These are phyloP conservation scores for Poecilia picta DNA, from an alignment of 2,797 vertebrate genomes.

Conservation along the genomic window DNA sequence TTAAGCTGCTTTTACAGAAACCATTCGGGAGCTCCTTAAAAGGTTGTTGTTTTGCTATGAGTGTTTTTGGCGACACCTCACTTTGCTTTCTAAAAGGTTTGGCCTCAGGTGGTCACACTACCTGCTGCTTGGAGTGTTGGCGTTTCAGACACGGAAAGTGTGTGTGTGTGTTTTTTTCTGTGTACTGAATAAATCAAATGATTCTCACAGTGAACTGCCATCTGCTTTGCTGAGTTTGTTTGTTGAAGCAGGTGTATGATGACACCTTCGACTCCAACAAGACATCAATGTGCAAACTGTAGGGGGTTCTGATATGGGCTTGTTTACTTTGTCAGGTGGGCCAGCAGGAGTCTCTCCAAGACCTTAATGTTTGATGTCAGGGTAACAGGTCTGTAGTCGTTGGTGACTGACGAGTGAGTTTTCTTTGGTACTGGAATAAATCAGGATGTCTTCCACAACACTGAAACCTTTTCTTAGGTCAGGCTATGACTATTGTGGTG, in stretches of 20 bases:
- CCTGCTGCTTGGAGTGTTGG: not conserved
- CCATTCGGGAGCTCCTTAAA: constrained; percentile 51
- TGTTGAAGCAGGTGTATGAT: not conserved
- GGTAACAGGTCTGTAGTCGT: not conserved
- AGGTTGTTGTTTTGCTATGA: constrained; percentile 54
- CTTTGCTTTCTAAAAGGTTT: constrained; percentile 27
- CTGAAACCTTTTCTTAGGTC: not conserved
- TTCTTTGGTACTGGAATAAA: not conserved
- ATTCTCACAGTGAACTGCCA: not conserved
- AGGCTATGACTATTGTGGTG: not conserved
- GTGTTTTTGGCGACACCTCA: constrained; percentile 5
- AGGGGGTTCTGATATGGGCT: not conserved
- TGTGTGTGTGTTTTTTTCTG: not conserved
- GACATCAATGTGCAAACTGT: not conserved
- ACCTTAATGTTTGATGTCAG: no score
- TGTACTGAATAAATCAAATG: not conserved
- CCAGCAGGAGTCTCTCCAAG: no score
- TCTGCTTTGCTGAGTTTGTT: not conserved
- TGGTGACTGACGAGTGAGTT: not conserved
- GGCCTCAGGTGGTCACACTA: constrained; percentile 25
- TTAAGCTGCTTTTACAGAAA: constrained; percentile 39
- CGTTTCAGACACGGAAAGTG: not conserved
- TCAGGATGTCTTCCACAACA: not conserved
- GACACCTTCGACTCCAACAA: no score
- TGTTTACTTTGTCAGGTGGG: not conserved